Conservation (phyloP, 2,113 vertebrate species). For the Piaya cayana region DNA sequence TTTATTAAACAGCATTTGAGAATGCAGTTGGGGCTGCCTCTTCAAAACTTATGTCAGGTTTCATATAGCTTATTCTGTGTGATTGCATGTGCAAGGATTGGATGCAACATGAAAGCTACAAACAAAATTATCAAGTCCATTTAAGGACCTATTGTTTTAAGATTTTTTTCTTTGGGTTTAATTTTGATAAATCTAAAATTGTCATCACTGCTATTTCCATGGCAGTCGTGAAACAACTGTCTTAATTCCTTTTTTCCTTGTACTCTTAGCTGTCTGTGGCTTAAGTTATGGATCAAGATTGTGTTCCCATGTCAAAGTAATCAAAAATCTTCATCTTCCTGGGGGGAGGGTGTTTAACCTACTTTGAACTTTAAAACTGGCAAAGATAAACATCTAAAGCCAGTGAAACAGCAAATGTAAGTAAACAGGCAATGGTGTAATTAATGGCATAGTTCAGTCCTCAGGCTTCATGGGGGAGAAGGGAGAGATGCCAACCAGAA, state of each 20-base stretch:
- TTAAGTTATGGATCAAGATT: background rate
- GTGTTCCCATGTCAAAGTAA: background rate
- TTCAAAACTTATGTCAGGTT: background rate
- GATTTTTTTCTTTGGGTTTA: background rate
- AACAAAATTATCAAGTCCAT: background rate
- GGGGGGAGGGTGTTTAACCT: background rate
- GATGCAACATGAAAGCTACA: background rate
- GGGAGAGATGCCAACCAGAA: background rate
- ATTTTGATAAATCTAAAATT: background rate
- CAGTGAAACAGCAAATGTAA: background rate
- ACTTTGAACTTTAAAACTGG: background rate
- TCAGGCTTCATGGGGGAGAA: fast-evolving
- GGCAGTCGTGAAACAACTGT: background rate
- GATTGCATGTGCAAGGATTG: background rate
- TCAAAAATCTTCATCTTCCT: background rate
- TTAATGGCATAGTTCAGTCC: background rate
- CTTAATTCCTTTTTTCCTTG: background rate
- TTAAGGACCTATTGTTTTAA: background rate
- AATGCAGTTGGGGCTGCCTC: background rate
- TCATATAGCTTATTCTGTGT: background rate
- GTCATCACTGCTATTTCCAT: background rate
- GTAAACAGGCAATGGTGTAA: background rate
- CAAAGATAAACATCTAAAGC: background rate
- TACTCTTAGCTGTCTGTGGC: background rate
- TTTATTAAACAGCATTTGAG: background rate